These are phyloP conservation scores for Atherix ibis DNA, from an alignment of 2,888 invertebrate species.

Conservation along the genomic window DNA sequence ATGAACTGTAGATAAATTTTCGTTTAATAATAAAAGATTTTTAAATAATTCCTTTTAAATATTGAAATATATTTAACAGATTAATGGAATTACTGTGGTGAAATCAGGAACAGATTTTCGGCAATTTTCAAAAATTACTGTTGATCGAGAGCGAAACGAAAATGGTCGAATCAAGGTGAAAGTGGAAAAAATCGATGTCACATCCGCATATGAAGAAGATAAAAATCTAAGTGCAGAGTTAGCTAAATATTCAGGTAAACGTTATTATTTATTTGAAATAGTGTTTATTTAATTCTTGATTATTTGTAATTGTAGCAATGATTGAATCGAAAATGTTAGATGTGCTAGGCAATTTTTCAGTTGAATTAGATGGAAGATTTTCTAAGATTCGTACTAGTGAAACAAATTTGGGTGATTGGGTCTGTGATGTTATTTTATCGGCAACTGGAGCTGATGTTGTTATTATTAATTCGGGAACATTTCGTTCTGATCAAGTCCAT, in stretches of 20 bases:
- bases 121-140: constrained; percentile 65
- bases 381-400: constrained; percentile 62
- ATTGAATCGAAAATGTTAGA: constrained; percentile 74
- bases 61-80: constrained; percentile 31
- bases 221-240: constrained; percentile 49
- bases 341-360: constrained; percentile 64
- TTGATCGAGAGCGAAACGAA: constrained; percentile 41
- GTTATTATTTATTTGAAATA: constrained; percentile 15
- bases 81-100: constrained; percentile 66
- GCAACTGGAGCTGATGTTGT: constrained; percentile 76
- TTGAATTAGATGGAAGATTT: constrained; percentile 79
- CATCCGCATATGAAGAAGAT: constrained; percentile 55
- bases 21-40: too few relatives aligned
- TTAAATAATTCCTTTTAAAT: background rate
- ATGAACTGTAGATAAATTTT: too few relatives aligned
- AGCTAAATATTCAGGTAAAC: constrained; percentile 43
- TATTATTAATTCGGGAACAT: constrained; percentile 59
- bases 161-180: constrained; percentile 39
- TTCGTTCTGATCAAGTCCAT: constrained; percentile 39
- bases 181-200: constrained; percentile 55
- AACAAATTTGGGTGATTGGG: constrained; percentile 80
- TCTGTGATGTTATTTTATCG: constrained; percentile 66
- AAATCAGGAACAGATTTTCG: constrained; percentile 88
- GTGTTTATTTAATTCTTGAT: constrained; percentile 24
- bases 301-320: constrained; percentile 40